Conservation (phyloP, 2,797 vertebrate species). For the Pipistrellus nathusii region DNA sequence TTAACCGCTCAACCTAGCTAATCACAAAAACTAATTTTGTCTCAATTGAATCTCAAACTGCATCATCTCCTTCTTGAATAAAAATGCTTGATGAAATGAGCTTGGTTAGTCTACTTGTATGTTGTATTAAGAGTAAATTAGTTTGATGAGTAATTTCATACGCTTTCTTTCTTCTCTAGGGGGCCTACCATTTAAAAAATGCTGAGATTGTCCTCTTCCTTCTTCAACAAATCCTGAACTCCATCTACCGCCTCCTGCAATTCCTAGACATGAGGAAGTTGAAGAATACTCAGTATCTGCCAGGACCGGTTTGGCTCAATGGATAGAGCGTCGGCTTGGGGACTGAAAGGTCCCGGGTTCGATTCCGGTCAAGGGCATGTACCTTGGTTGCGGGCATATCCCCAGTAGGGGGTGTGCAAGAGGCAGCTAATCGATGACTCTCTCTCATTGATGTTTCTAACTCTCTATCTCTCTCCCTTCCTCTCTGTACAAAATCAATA, state of each 20-base stretch:
- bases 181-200: conserved; percentile 63
- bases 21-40: conserved; percentile 87
- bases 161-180: conserved; percentile 79
- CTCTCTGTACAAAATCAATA: no score
- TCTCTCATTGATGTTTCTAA: no score
- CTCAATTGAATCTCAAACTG: conserved; percentile 82
- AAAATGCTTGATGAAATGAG: conserved; percentile 82
- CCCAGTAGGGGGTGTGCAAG: no score
- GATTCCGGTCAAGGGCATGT: no score
- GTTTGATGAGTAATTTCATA: conserved; percentile 71
- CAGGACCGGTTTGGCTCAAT: no score
- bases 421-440: no score
- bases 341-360: no score
- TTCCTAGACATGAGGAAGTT: background rate
- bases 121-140: conserved; percentile 76
- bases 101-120: conserved; percentile 79
- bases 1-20: conserved; percentile 85
- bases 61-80: conserved; percentile 82
- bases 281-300: background rate
- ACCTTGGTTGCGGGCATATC: no score
- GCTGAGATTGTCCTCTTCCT: background rate
- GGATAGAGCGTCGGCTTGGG: no score
- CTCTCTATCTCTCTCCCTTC: no score
- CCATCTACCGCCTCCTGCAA: background rate
- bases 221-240: background rate